Evolutionary conservation across 1,140 invertebrate genomes (phyloP).

Genomic region (Drosophila oshimai): DNA sequence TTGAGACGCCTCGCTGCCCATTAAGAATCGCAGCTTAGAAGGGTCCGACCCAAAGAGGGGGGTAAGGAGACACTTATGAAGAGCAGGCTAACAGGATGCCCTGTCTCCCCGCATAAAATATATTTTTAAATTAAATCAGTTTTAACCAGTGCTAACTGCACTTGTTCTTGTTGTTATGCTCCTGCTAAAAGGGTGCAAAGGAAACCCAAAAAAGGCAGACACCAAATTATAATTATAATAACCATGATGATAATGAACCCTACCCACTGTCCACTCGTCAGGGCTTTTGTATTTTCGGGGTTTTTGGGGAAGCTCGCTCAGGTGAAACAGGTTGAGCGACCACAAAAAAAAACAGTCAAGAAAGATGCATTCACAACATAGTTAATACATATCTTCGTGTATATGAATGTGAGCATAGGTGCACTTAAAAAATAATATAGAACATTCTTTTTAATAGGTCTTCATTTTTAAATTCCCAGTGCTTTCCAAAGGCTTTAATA

Average conservation of each 20-base stretch:
- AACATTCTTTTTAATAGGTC: neutral
- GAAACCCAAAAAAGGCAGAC: constrained; percentile 36
- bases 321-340: constrained; percentile 61
- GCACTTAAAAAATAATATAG: neutral
- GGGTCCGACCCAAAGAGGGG: constrained; percentile 7
- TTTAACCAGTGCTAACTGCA: constrained; percentile 33
- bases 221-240: constrained; percentile 45
- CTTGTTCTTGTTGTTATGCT: constrained; percentile 36
- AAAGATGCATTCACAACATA: constrained; percentile 33
- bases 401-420: neutral
- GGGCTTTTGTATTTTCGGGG: constrained; percentile 16
- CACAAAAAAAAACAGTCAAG: neutral
- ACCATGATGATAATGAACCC: constrained; percentile 36
- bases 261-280: constrained; percentile 19
- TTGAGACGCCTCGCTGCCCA: constrained; percentile 50
- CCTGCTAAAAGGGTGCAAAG: constrained; percentile 5
- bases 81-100: constrained; percentile 23
- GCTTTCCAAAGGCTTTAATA: no score
- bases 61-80: neutral
- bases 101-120: constrained; percentile 4
- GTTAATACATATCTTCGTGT: neutral
- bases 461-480: no score
- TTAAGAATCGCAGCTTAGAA: constrained; percentile 44
- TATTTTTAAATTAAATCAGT: constrained; percentile 11
- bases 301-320: constrained; percentile 25